Evolutionary conservation across 2,797 vertebrate genomes (phyloP), one percentile per base, ranked within the genome.

Genomic region (Apogon hyalosoma): DNA sequence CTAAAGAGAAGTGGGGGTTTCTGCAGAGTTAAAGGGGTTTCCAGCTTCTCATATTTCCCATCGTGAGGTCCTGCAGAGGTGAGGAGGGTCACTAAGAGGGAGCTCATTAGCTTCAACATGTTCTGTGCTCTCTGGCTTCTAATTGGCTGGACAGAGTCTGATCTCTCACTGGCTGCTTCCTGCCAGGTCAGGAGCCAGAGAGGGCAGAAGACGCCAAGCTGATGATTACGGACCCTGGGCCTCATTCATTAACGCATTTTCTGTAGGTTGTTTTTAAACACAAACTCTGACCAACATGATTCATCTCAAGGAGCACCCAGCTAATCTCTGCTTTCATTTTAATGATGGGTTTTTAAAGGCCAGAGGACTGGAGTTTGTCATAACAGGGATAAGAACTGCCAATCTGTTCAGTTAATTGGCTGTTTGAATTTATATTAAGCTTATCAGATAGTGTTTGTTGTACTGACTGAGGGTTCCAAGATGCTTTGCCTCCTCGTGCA

Each of bases 41-140:
- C 65, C 52, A 65, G 69, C 90, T 89, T 82, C 86, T 88, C 82
- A 69, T 78, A 74, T 87, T 89, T 93, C 89, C 81, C 80, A 85
- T 80, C 28, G 71, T 15, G 59, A 81, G 91, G 91, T 93, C 90
- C 88, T 84, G 15, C 68, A 67, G 75, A 89, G 93, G 91, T 92
- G 80, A 93, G 79, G 75, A 75, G 90, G 93, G 92, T 92, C 88
- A 92, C 75, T 6, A 80, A 91, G 86, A 87, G 89, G 86, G 85
- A 90, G 88, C 92, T 94, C 42, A 84, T 94, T 94, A 94, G 90
- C 87, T 83, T 59, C 73, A 45, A 84, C 74, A 5, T 79, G 82
- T 79, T 90, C 76, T 47, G 4, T 38, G 65, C 80, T 88, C 65
- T 73, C 69, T 33, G 19, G 4, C 1, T 72, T 88, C 74, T 92